A percentile compares a stretch with the other conserved stretches of the same genome.
These are phyloP conservation scores for Hypolimnas misippus DNA, from an alignment of 2,888 invertebrate species.

Conservation along the genomic window DNA sequence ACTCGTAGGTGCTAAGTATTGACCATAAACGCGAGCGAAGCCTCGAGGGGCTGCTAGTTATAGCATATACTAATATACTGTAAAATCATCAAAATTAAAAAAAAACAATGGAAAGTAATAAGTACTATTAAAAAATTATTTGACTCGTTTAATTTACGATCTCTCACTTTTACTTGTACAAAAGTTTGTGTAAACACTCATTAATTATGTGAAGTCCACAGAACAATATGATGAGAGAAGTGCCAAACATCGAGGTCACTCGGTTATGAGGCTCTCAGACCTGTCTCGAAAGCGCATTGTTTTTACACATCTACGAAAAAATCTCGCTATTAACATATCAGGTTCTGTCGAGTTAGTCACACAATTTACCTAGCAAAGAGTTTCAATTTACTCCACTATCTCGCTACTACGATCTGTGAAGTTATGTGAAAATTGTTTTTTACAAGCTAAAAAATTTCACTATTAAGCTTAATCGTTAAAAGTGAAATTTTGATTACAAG, in stretches of 20 bases:
- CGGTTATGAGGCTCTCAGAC: constrained; percentile 51
- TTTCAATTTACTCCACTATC: neutral
- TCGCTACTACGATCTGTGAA: neutral
- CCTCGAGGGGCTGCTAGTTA: too few species aligned
- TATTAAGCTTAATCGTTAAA: too few species aligned
- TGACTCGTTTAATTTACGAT: neutral
- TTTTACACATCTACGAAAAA: constrained; percentile 27
- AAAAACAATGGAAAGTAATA: too few species aligned
- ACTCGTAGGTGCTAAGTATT: too few species aligned
- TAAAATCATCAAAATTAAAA: too few species aligned
- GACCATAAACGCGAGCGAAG: too few species aligned
- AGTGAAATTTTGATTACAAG: too few species aligned
- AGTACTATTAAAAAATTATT: too few species aligned
- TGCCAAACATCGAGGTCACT: constrained; percentile 50
- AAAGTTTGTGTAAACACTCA: constrained; percentile 27
- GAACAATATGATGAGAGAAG: constrained; percentile 49
- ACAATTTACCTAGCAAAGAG: neutral
- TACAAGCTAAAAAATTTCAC: neutral
- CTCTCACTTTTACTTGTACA: constrained; percentile 15
- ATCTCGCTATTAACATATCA: constrained; percentile 14
- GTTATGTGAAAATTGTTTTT: neutral
- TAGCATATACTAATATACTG: too few species aligned
- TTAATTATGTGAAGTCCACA: constrained; percentile 36
- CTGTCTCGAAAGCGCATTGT: constrained; percentile 43
- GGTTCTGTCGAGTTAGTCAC: neutral